phyloP scores from a whole-genome alignment of 2,113 vertebrate species.

The Philantomba maxwellii region DNA sequence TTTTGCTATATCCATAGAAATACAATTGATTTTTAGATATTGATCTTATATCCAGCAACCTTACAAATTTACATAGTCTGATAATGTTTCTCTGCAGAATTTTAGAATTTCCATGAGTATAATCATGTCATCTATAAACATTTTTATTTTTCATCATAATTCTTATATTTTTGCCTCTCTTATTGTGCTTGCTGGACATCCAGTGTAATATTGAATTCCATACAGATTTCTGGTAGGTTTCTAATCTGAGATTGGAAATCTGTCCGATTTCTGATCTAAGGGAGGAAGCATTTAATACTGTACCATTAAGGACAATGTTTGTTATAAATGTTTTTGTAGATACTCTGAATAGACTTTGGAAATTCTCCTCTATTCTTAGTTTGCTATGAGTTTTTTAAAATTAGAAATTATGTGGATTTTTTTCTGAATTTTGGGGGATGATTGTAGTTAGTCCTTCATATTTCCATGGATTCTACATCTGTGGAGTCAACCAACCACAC shows the following conservation, averaged over 20 bases:
- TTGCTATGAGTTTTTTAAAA: background rate
- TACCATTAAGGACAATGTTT: background rate
- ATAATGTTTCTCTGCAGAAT: background rate
- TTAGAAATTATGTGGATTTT: background rate
- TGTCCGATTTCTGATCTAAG: background rate
- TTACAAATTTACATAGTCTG: background rate
- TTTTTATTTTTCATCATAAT: background rate
- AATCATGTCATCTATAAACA: background rate
- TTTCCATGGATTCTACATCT: too few relatives aligned
- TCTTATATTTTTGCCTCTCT: background rate
- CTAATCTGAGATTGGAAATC: background rate
- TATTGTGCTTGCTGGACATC: background rate
- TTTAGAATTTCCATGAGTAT: constrained; percentile 13
- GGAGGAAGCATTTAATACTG: background rate
- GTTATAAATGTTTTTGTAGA: background rate
- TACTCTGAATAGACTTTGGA: background rate
- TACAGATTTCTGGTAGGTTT: background rate
- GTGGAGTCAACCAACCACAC: background rate
- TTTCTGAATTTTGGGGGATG: background rate
- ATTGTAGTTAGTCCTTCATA: background rate
- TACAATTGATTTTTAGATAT: background rate
- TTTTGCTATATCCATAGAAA: background rate
- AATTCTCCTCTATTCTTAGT: background rate
- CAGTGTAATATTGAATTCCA: background rate
- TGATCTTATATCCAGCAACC: background rate